Evolutionary conservation across 2,113 vertebrate species (phyloP), one percentile per base, ranked within the genome.

Genomic region (Entomyzon cyanotis): DNA sequence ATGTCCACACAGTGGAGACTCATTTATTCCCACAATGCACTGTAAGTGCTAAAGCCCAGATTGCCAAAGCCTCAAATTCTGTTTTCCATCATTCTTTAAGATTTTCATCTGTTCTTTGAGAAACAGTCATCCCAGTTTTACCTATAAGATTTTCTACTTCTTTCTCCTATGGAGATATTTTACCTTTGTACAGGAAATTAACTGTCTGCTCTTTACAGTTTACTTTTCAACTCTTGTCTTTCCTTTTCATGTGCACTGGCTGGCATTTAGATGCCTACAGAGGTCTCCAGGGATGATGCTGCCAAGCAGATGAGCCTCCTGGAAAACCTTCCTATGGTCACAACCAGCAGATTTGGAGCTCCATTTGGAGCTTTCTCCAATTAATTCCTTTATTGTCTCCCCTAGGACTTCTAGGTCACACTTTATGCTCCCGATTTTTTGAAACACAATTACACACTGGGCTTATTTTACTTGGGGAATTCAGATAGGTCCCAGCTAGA

Each of bases 201-300:
- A 39, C 33, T 0, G 0, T 4, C 8, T 0, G 0, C 13, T 80
- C 76, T 39, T 9, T 62, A 30, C 3, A 33, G 20, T 47, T 71
- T 25, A 60, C 4, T 91, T 37, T 76, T 52, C 42, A n/a, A 42
- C 49, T 35, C 37, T 30, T 41, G 24, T 60, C 49, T 69, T 69
- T 73, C 41, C 64, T 53, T 46, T 33, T 81, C 41, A 35, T 6
- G 24, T 11, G 39, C 24, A 37, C 33, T 24, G 35, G 12, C 33
- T 44, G 27, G 27, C 21, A 69, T 89, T 80, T 24, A 64, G 21
- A 64, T 8, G 15, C 6, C 44, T 35, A 5, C 15, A 56, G 23
- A 86, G 25, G 15, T 80, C 25, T 80, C 58, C 15, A 28, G 31
- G 85, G 47, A 82, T 30, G 58, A 58, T 6, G 22, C 7, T 55